Conservation (phyloP, 35 echinoderm and acorn worm genomes). For the Apostichopus parvimensis region DNA sequence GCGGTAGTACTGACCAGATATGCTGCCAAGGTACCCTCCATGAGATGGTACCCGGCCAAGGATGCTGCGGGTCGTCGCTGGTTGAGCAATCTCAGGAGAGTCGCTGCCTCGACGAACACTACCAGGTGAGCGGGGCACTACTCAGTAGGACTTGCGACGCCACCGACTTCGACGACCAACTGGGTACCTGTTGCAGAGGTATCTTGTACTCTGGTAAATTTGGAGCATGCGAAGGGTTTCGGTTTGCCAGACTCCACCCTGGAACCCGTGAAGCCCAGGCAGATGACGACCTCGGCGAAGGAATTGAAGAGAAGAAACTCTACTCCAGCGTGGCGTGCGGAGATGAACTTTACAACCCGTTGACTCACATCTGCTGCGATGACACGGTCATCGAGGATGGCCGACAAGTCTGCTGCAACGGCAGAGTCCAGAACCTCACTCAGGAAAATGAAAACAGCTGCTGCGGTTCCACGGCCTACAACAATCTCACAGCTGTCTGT, state of each 20-base stretch:
- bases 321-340: background rate
- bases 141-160: background rate
- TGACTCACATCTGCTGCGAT: conserved; percentile 13
- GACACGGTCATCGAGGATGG: background rate
- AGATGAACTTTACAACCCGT: background rate
- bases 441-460: conserved; percentile 29
- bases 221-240: conserved; percentile 15
- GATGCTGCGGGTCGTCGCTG: conserved; percentile 16
- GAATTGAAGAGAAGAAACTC: background rate
- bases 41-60: background rate
- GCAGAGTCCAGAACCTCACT: background rate
- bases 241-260: background rate
- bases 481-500: conserved; percentile 30
- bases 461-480: conserved; percentile 12
- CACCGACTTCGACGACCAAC: background rate
- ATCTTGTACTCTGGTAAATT: background rate
- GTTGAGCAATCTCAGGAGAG: background rate
- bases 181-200: conserved; percentile 13
- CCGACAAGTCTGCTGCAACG: background rate
- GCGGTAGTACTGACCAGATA: background rate
- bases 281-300: background rate
- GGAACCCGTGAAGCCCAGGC: background rate
- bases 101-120: background rate
- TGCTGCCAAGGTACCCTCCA: conserved; percentile 14
- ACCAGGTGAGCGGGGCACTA: background rate